These are phyloP conservation scores for Amblyjoppa proteus DNA, from an alignment of 2,888 invertebrate genomes.

Conservation along the genomic window DNA sequence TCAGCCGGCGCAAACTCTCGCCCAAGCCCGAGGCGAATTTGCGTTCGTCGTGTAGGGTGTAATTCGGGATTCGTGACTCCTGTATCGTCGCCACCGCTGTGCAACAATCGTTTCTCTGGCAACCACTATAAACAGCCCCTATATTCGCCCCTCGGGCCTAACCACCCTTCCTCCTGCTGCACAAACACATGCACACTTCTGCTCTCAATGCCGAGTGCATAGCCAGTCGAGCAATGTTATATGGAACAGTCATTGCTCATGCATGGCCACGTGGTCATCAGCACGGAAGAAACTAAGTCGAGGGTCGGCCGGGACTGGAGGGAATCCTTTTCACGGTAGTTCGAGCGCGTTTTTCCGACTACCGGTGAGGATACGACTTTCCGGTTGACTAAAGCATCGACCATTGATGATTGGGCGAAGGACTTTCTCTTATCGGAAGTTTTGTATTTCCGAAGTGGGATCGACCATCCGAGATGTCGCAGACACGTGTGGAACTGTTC, in stretches of 20 bases:
- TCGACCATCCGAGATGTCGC: slow-evolving; percentile 18
- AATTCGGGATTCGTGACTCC: slow-evolving; percentile 54
- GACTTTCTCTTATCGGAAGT: slow-evolving; percentile 36
- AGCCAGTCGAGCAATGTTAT: not conserved
- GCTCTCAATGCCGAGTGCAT: slow-evolving; percentile 9
- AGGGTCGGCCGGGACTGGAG: slow-evolving; percentile 10
- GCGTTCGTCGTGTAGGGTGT: slow-evolving; percentile 50
- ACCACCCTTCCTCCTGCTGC: slow-evolving; percentile 8
- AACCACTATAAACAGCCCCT: slow-evolving; percentile 60
- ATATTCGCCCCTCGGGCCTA: slow-evolving; percentile 35
- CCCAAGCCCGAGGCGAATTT: not conserved
- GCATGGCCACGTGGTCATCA: slow-evolving; percentile 41
- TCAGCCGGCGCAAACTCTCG: not conserved
- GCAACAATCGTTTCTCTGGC: slow-evolving; percentile 59
- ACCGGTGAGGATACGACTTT: slow-evolving; percentile 24
- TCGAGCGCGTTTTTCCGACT: slow-evolving; percentile 11
- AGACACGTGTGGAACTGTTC: slow-evolving; percentile 10
- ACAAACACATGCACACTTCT: slow-evolving; percentile 29
- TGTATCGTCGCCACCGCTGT: slow-evolving; percentile 43
- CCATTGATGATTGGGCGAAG: slow-evolving; percentile 24
- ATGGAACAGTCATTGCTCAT: slow-evolving; percentile 37
- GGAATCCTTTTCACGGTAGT: slow-evolving; percentile 40
- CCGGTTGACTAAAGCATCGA: slow-evolving; percentile 31
- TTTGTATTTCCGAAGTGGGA: slow-evolving; percentile 10
- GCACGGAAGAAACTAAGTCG: slow-evolving; percentile 34